Conservation (phyloP, 2,113 vertebrate species). For the Melanerpes formicivorus region DNA sequence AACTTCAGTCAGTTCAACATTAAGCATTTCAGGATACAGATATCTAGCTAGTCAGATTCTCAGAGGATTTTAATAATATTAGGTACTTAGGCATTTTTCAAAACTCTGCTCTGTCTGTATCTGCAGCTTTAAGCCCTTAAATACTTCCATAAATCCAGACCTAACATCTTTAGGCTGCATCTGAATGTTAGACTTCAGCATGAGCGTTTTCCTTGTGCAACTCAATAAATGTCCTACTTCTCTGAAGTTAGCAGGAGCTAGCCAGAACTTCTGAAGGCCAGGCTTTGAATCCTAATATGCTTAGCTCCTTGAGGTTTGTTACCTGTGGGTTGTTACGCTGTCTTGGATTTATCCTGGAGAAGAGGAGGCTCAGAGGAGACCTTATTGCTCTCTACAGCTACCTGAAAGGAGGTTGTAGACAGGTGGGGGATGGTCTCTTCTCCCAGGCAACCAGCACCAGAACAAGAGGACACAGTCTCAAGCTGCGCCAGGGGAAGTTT, state of each 20-base stretch:
- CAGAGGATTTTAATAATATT: conserved; percentile 43
- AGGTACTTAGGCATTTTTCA: conserved; percentile 17
- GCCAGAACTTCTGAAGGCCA: not conserved
- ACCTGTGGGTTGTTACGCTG: not conserved
- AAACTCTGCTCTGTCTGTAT: not conserved
- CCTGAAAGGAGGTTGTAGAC: too few relatives aligned
- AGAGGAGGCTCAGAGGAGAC: too few relatives aligned
- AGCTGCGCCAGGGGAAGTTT: too few relatives aligned
- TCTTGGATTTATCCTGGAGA: not conserved
- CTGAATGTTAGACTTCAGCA: not conserved
- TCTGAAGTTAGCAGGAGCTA: not conserved
- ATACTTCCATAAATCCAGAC: conserved; percentile 37
- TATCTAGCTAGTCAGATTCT: not conserved
- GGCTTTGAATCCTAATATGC: not conserved
- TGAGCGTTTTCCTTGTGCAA: not conserved
- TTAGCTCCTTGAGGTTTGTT: not conserved
- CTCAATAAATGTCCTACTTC: not conserved
- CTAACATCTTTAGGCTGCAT: conserved; percentile 18
- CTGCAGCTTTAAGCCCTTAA: conserved; percentile 41
- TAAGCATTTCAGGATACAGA: conserved; percentile 18
- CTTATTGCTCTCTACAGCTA: too few relatives aligned
- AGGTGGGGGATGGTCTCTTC: too few relatives aligned
- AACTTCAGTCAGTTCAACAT: not conserved
- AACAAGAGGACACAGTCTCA: too few relatives aligned
- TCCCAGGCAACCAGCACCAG: too few relatives aligned